Base-by-base conservation (phyloP, 2,797 vertebrate genomes). In the Hemibagrus guttatus region DNA sequence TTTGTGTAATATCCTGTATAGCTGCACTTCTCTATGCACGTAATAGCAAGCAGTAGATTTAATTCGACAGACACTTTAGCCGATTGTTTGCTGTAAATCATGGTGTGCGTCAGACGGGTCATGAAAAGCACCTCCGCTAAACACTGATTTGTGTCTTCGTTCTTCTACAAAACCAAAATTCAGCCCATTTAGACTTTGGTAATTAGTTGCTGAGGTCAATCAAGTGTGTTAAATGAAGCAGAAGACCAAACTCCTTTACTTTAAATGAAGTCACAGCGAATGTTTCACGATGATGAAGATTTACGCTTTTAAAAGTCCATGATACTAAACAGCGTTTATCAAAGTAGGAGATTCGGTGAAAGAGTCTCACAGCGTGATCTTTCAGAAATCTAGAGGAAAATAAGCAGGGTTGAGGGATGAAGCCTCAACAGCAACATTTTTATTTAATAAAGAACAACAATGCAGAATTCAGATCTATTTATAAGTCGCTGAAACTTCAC, bases 31-130 rank as follows among this genome's bases (percentile, higher is more conserved):
- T 79, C 39, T 21, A 39, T 84, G 39, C 56, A 46, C 49, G 56
- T 31, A 63, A 13, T 21, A 75, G 19, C 69, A n/a, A 59, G 17
- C 68, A 17, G 21, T 21, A 16, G 11, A 52, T 66, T 81, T 64
- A 23, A 64, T 81, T 81, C 11, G 35, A 80, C 42, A 61, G 7
- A 79, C 56, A 80, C 79, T 42, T 81, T 63, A 64, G 81, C 46
- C 69, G 28, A 83, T 83, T 54, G 46, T 54, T 52, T 13, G 63
- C 63, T 82, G 16, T 63, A 54, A 54, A 35, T 83, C 42, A 66
- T 46, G 7, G 6, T 49, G 28, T 54, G 31, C 19, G 58, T 42
- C 78, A 80, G 56, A 11, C 31, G 12, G 56, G 78, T 61, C 75
- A 78, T 56, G n/a, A 75, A 54, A n/a, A 19, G 23, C 31, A 54